Base-by-base conservation (phyloP, 2,113 vertebrate species). In the Cromileptes altivelis region DNA sequence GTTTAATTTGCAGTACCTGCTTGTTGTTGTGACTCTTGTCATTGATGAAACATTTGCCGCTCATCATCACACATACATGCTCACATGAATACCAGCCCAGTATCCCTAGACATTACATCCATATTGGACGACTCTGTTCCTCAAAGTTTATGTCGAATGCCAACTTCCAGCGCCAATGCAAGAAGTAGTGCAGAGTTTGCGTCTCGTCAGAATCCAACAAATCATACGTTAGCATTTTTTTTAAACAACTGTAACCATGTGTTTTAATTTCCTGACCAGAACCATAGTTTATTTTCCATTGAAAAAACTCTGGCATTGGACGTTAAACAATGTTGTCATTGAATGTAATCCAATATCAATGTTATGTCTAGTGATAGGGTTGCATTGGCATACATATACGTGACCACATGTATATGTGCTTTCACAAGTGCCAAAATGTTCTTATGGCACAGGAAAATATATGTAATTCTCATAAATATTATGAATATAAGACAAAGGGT, bases 301-400 rank as follows among this genome's bases (percentile, higher is more conserved):
- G 2, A 60, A 37, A 13, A 60, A 71, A 27, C 5, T 4, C 12
- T 30, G n/a, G 21, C 9, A 21, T 13, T 21, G 10, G 15, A 42
- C 2, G 3, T 7, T 58, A 12, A 77, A 33, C 42, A 56, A 58
- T 37, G 7, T 62, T 37, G 12, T 70, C 27, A 53, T 14, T 70
- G 67, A 52, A 53, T 18, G 18, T 70, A 40, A 70, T 60, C 70
- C 56, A 49, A n/a, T 30, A 47, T 58, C 37, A 74, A 25, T 23
- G 15, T 23, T 37, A 14, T 52, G 72, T 63, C 12, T 63, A 27
- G 47, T 8, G 0, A 52, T n/a, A 52, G 19, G 4, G 19, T 2
- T 63, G 19, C 4, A 6, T 25, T 37, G 21, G 3, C 45, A 25
- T 40, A 50, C 42, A 40, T 33, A 57, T 12, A 37, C 33, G 4